phyloP scores from a whole-genome alignment of 2,888 invertebrate species.

The Boloria selene region DNA sequence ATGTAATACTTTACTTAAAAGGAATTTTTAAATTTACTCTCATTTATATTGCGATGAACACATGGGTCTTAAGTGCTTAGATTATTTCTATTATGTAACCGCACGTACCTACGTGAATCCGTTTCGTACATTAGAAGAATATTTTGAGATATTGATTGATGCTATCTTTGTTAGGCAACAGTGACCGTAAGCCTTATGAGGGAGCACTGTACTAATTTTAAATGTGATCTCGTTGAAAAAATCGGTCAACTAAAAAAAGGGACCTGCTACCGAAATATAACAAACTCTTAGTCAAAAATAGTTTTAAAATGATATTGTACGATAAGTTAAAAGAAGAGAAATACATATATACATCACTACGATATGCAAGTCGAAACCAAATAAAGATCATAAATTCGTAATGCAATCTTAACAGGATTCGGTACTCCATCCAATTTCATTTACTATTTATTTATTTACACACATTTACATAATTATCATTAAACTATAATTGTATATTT shows the following conservation, averaged over 20 bases:
- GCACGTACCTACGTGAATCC: background rate
- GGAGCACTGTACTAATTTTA: conserved; percentile 62
- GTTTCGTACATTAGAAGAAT: background rate
- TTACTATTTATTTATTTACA: background rate
- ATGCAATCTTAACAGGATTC: conserved; percentile 25
- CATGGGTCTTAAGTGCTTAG: conserved; percentile 10
- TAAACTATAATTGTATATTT: background rate
- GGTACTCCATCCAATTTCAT: conserved; percentile 2
- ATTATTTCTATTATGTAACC: conserved; percentile 6
- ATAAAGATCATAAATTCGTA: conserved; percentile 23
- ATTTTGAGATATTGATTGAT: conserved; percentile 21
- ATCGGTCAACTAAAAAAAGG: conserved; percentile 58
- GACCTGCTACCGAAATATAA: background rate
- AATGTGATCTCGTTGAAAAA: conserved; percentile 72
- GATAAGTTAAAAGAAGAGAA: conserved; percentile 2
- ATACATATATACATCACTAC: conserved; percentile 26
- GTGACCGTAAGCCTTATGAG: conserved; percentile 50
- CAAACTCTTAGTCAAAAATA: too few relatives aligned
- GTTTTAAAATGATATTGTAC: background rate
- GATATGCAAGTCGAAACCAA: conserved; percentile 18
- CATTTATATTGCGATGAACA: background rate
- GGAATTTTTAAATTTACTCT: conserved; percentile 2
- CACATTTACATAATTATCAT: background rate
- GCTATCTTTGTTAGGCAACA: conserved; percentile 19
- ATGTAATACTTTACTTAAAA: conserved; percentile 1